Percentiles rank a stretch among this genome's conserved stretches.
Conservation (phyloP, 2,888 invertebrate species). For the Incurvaria masculella region DNA sequence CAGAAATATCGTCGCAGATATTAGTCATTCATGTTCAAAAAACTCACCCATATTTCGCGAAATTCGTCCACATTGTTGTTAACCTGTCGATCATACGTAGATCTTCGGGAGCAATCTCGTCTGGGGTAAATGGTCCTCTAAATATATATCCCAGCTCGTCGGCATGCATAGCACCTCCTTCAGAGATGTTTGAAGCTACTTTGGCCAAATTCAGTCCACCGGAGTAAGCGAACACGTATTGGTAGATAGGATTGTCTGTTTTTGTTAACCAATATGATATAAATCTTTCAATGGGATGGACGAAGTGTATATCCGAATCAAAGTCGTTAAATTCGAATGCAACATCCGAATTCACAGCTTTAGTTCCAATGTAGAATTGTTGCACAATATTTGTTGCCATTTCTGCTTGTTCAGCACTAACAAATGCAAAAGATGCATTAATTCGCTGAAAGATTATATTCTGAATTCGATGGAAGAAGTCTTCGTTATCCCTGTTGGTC, state of each 20-base stretch:
- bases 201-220: constrained; percentile 24
- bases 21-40: no score
- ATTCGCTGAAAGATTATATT: constrained; percentile 1
- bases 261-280: constrained; percentile 23
- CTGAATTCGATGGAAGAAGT: neutral
- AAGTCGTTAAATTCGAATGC: constrained; percentile 23
- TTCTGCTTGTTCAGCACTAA: constrained; percentile 6
- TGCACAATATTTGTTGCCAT: constrained; percentile 15
- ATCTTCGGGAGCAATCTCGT: constrained; percentile 22
- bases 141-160: constrained; percentile 35
- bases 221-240: constrained; percentile 30
- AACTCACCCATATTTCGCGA: constrained; percentile 34
- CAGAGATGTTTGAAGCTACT: constrained; percentile 16
- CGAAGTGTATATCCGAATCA: constrained; percentile 27
- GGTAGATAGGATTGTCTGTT: constrained; percentile 23
- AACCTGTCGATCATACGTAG: constrained; percentile 27
- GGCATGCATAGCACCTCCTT: constrained; percentile 23
- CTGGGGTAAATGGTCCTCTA: constrained; percentile 14
- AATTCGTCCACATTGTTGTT: constrained; percentile 39
- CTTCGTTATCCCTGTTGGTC: neutral
- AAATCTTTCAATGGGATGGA: constrained; percentile 25
- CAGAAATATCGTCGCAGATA: no score
- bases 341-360: constrained; percentile 17
- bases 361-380: constrained; percentile 30
- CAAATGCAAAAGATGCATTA: neutral